Evolutionary conservation across 2,797 vertebrate species (phyloP), one percentile per base, ranked within the genome.

Genomic region (Microcaecilia unicolor): DNA sequence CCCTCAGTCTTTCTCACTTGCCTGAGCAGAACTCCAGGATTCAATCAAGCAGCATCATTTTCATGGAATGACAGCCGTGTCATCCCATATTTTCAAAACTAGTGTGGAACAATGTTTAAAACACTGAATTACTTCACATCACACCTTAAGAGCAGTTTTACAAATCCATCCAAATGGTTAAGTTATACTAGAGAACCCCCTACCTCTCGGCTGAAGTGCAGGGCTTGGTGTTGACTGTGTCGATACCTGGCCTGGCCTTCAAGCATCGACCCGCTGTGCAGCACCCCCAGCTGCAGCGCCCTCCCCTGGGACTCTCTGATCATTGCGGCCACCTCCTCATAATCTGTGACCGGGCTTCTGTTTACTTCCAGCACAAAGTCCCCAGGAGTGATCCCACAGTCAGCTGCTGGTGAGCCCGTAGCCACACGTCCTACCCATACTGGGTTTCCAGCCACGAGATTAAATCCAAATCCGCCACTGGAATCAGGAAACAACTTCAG

Each of bases 321-420:
- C 44, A 84, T 61, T 2, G 73, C 55, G 0, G 72, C 83, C 0
- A 77, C 87, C 5, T 30, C 74, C 55, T 87, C 84, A 1, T 82
- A 76, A 48, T 74, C 62, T 52, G 47, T 53, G 47, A 90, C 87
- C 0, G 89, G 77, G 44, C 69, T 71, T 18, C 87, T 86, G 2
- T 90, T 85, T 31, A 95, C 81, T 52, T 93, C 88, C 76, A 95
- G 83, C 37, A 95, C 72, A 4, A 70, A 85, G 54, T 95, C 91
- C 1, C 89, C 92, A 0, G 80, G 81, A 49, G 84, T 64, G 12
- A 95, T 51, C 34, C 92, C 91, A 0, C 77, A 72, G 0, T 82
- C 75, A 0, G 83, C 85, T 0, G 92, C 90, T 0, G 88, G 89
- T 0, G 88, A 93, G 28, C 68, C 86, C 0, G 84, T 78, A 1